A percentile compares a stretch with the other conserved stretches of the same genome.
phyloP scores from a whole-genome alignment of 2,888 invertebrate species.

The Pristionchus fissidentatus region DNA sequence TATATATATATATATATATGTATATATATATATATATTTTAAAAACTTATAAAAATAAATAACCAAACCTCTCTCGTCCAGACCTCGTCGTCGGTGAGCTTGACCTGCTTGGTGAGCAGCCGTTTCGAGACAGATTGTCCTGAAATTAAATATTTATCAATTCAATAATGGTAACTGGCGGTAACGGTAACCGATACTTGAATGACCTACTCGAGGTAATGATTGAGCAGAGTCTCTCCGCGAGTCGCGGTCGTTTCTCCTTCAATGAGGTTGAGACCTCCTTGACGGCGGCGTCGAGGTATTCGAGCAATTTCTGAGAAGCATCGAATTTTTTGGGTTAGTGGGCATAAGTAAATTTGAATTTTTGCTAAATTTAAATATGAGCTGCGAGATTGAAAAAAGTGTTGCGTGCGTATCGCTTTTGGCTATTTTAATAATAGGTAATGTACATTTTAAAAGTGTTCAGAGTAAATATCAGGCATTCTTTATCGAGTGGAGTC shows the following conservation, averaged over 20 bases:
- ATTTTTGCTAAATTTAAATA: neutral
- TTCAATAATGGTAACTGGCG: neutral
- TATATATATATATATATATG: neutral
- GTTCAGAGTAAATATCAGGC: too few relatives aligned
- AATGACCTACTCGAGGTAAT: neutral
- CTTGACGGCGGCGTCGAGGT: slow-evolving; percentile 27
- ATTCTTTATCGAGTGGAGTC: too few relatives aligned
- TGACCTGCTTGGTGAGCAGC: neutral
- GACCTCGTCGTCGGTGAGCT: slow-evolving; percentile 34
- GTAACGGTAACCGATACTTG: neutral
- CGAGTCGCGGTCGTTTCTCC: neutral
- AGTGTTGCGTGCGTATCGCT: too few relatives aligned
- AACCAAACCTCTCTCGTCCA: slow-evolving; percentile 36
- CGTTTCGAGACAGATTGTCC: neutral
- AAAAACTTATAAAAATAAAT: too few relatives aligned
- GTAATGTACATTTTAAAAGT: too few relatives aligned
- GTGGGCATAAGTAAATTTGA: neutral
- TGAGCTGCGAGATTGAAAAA: neutral
- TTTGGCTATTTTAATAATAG: neutral
- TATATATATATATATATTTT: neutral
- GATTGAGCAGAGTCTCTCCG: slow-evolving; percentile 39
- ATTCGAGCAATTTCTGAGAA: slow-evolving; percentile 35
- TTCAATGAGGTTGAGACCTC: neutral
- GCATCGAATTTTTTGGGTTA: neutral
- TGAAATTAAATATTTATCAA: neutral